Evolutionary conservation across 2,113 vertebrate genomes (phyloP).

Genomic region (Sphyrna mokarran): DNA sequence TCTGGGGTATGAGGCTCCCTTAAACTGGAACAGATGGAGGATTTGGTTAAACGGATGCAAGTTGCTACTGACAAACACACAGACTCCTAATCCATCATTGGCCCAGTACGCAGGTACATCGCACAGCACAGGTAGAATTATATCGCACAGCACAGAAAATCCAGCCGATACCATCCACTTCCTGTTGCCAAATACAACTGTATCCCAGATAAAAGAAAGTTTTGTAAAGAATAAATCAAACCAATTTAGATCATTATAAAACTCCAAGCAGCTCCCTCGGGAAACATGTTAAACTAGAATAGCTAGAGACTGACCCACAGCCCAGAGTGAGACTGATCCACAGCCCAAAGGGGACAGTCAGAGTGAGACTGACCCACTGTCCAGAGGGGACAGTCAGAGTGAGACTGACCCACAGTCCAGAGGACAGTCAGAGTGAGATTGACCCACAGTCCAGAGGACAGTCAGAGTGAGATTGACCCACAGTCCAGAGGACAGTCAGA

Average conservation of each 20-base stretch:
- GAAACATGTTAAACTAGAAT: neutral
- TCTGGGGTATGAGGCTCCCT: too few relatives aligned
- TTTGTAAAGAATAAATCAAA: neutral
- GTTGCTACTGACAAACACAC: neutral
- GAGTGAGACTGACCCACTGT: too few relatives aligned
- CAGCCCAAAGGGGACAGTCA: too few relatives aligned
- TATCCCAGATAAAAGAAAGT: slow-evolving; percentile 17
- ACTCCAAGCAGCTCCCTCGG: neutral
- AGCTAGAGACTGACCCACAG: too few relatives aligned
- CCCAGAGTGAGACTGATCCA: too few relatives aligned
- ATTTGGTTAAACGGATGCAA: neutral
- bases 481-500: too few relatives aligned
- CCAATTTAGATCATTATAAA: neutral
- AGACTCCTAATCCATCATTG: neutral
- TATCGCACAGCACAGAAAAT: neutral
- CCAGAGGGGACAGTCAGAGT: too few relatives aligned
- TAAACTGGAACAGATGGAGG: neutral
- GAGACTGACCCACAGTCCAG: too few relatives aligned
- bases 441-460: too few relatives aligned
- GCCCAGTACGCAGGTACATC: neutral
- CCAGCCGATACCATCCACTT: neutral
- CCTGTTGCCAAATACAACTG: neutral
- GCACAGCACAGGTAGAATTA: neutral
- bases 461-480: too few relatives aligned
- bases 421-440: too few relatives aligned